phyloP scores from a whole-genome alignment of 92 coral and sea anemone genomes.

The Scolanthus callimorphus region DNA sequence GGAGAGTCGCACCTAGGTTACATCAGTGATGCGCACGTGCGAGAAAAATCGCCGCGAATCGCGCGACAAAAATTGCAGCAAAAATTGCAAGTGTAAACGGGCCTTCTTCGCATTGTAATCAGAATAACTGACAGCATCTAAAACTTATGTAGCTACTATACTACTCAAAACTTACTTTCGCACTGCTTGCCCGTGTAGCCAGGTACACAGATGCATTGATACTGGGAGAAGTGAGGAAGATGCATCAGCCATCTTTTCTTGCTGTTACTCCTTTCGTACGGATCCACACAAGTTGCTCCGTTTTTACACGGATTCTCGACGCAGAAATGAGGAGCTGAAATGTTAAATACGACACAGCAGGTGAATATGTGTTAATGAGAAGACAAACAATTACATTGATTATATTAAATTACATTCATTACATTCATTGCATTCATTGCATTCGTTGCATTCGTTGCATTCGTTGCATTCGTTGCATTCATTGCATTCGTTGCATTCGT shows the following conservation, averaged over 20 bases:
- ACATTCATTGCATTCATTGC: no score
- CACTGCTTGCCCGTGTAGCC: constrained; percentile 48
- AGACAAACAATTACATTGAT: no score
- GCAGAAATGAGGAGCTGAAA: constrained; percentile 40
- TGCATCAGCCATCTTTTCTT: constrained; percentile 9
- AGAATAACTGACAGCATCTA: no score
- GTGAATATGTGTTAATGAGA: no score
- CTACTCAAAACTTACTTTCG: constrained; percentile 47
- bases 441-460: neutral
- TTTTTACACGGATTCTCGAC: constrained; percentile 30
- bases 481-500: neutral
- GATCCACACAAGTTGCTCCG: constrained; percentile 30
- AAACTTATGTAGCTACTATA: no score
- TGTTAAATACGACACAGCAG: neutral
- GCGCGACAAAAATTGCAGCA: no score
- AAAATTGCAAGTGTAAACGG: no score
- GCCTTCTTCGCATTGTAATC: no score
- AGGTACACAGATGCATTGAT: constrained; percentile 26
- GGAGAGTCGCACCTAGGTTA: no score
- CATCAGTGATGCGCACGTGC: no score
- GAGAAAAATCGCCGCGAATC: no score
- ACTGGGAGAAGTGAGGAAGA: constrained; percentile 1
- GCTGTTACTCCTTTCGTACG: neutral
- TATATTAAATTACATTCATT: neutral
- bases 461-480: no score